Conservation (phyloP, 2,797 vertebrate species). For the Sebastes vulpes region DNA sequence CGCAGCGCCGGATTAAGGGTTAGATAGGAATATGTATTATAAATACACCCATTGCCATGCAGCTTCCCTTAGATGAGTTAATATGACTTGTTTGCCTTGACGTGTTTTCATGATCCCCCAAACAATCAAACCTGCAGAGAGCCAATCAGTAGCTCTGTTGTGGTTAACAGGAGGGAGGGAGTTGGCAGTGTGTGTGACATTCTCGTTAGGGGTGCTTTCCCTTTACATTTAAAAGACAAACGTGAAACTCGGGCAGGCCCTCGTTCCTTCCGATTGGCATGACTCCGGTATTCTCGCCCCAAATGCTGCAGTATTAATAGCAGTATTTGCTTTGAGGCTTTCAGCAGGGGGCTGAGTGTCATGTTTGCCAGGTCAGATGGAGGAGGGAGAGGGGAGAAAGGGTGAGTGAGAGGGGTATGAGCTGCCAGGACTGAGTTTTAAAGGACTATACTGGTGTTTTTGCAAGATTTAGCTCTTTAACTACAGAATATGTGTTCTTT, state of each 20-base stretch:
- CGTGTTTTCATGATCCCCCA: background rate
- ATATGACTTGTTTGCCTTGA: conserved; percentile 11
- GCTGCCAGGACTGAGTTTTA: conserved; percentile 2
- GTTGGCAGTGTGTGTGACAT: background rate
- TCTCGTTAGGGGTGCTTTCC: conserved; percentile 18
- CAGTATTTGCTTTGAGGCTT: conserved; percentile 80
- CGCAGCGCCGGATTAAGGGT: conserved; percentile 51
- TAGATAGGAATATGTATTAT: conserved; percentile 56
- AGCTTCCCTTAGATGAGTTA: conserved; percentile 6
- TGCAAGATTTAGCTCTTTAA: background rate
- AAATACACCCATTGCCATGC: conserved; percentile 55
- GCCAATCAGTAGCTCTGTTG: rapidly evolving
- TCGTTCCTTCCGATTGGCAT: conserved; percentile 33
- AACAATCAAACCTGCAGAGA: conserved; percentile 1
- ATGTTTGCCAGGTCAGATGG: conserved; percentile 65
- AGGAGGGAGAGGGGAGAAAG: background rate
- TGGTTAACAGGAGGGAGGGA: no score
- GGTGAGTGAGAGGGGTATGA: background rate
- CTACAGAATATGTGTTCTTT: background rate
- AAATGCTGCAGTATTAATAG: conserved; percentile 81
- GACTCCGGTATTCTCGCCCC: conserved; percentile 57
- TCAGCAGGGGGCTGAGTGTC: conserved; percentile 67
- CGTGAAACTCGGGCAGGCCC: conserved; percentile 15
- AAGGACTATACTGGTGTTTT: background rate
- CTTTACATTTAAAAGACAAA: conserved; percentile 31